Evolutionary conservation across 2,113 vertebrate species (phyloP).

Genomic region (Gorsachius goisagi): DNA sequence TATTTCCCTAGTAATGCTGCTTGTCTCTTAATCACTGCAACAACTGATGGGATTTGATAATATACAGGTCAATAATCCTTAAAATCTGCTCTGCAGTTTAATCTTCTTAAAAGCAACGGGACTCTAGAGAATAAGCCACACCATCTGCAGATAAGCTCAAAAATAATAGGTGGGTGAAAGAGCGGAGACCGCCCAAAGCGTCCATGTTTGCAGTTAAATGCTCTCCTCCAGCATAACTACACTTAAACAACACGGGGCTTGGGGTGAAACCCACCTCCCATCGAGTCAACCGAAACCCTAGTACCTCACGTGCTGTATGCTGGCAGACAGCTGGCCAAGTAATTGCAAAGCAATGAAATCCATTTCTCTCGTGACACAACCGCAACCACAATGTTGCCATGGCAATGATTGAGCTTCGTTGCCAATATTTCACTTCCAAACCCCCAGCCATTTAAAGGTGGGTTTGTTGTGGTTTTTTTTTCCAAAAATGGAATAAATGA

Average conservation of each 20-base stretch:
- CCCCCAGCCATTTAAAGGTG: background rate
- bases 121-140: background rate
- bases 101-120: background rate
- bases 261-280: background rate
- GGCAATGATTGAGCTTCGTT: background rate
- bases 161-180: background rate
- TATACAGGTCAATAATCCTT: background rate
- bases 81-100: background rate
- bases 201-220: background rate
- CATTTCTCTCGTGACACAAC: background rate
- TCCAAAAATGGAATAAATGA: background rate
- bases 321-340: background rate
- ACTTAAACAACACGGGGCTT: background rate
- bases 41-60: background rate
- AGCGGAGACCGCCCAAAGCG: background rate
- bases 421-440: background rate
- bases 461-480: background rate
- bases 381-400: background rate
- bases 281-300: background rate
- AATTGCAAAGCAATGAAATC: background rate
- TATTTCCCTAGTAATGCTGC: background rate
- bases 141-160: background rate
- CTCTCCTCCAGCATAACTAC: background rate
- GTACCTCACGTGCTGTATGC: accelerated
- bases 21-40: background rate